Evolutionary conservation across 1,140 invertebrate genomes (phyloP).

Genomic region (Zophobas atratus): DNA sequence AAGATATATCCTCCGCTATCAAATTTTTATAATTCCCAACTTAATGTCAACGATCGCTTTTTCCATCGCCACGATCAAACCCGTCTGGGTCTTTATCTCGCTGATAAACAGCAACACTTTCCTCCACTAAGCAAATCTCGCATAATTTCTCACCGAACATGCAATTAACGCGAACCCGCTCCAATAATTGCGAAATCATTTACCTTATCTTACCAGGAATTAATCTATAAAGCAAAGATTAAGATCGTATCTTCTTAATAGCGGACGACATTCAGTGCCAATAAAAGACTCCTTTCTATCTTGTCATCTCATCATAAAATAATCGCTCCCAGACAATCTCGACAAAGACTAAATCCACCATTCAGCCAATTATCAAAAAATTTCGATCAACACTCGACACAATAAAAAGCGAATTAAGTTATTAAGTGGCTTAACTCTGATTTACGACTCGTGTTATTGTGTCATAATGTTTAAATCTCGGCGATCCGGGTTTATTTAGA

Average conservation of each 20-base stretch:
- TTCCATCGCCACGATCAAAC: too few relatives aligned
- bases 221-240: background rate
- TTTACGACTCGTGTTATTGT: background rate
- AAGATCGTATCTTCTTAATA: slow-evolving; percentile 2
- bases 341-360: too few relatives aligned
- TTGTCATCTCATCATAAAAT: background rate
- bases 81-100: background rate
- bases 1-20: too few relatives aligned
- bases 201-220: slow-evolving; percentile 7
- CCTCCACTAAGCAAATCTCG: background rate
- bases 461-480: background rate
- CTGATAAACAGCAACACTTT: background rate
- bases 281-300: background rate
- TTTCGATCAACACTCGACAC: too few relatives aligned
- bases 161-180: slow-evolving; percentile 9
- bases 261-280: background rate
- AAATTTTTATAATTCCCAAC: too few relatives aligned
- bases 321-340: too few relatives aligned
- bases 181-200: slow-evolving; percentile 20
- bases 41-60: too few relatives aligned
- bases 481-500: background rate
- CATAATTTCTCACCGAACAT: slow-evolving; percentile 16
- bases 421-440: too few relatives aligned
- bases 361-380: too few relatives aligned
- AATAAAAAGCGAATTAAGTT: too few relatives aligned